Evolutionary conservation across 1,140 invertebrate genomes (phyloP).

Genomic region (Meloidogyne chitwoodi): DNA sequence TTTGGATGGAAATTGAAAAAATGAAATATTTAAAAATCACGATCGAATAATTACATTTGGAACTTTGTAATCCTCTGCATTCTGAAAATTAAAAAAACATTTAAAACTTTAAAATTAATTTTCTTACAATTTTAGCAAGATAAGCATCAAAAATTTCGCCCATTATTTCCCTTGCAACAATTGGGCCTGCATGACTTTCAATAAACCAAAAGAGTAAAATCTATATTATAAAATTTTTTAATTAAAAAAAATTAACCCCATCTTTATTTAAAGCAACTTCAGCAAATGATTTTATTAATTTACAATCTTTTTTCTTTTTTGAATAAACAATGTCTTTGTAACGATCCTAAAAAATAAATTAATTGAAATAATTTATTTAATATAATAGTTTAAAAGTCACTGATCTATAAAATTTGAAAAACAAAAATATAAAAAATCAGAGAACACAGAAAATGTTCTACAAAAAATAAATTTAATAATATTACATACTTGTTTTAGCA

Average conservation of each 20-base stretch:
- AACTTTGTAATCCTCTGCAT: not conserved
- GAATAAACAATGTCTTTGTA: not conserved
- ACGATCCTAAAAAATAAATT: too few relatives aligned
- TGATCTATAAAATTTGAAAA: too few relatives aligned
- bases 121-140: not conserved
- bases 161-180: conserved; percentile 43
- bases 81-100: not conserved
- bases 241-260: conserved; percentile 1
- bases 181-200: conserved; percentile 44
- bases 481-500: conserved; percentile 11
- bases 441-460: too few relatives aligned
- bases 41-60: not conserved
- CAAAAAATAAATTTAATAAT: not conserved
- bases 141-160: conserved; percentile 33
- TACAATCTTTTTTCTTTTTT: not conserved
- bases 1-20: too few relatives aligned
- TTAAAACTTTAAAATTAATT: not conserved
- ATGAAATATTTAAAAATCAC: not conserved
- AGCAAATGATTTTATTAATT: not conserved
- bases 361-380: too few relatives aligned
- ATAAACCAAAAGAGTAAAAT: conserved; percentile 41
- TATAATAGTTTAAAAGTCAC: too few relatives aligned
- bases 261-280: not conserved
- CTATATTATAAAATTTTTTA: conserved; percentile 29
- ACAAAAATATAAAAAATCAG: too few relatives aligned